Percentiles rank a stretch among this genome's conserved stretches.
Evolutionary conservation across 2,113 vertebrate species (phyloP).

Genomic region (Phalacrocorax pelagicus): DNA sequence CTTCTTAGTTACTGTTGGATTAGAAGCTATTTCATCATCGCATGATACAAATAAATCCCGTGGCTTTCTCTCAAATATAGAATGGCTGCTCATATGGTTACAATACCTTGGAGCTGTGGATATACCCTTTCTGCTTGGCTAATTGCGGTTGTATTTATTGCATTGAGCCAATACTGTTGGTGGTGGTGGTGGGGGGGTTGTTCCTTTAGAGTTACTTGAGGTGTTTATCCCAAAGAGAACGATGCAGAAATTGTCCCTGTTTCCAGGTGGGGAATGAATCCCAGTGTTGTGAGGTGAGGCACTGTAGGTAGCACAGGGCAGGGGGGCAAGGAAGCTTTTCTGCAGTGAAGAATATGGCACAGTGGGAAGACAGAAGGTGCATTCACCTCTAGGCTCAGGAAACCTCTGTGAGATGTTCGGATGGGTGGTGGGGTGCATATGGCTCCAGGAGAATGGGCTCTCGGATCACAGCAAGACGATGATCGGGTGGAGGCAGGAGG

Average conservation of each 20-base stretch:
- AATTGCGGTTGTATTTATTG: accelerated
- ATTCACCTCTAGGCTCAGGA: neutral
- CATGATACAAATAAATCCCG: neutral
- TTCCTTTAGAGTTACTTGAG: neutral
- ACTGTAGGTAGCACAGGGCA: accelerated
- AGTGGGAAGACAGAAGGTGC: neutral
- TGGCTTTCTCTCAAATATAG: neutral
- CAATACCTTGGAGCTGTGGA: neutral
- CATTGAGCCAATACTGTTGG: accelerated
- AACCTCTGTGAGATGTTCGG: neutral
- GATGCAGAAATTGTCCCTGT: neutral
- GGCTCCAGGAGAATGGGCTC: neutral
- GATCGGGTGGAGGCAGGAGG: neutral
- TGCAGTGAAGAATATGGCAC: neutral
- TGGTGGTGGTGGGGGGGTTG: neutral
- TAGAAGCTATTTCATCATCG: constrained; percentile 23
- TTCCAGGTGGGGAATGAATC: neutral
- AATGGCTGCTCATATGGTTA: neutral
- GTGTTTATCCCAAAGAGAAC: neutral
- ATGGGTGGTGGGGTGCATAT: accelerated
- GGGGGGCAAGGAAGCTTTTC: neutral
- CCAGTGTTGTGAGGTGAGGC: neutral
- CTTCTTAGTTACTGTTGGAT: constrained; percentile 19
- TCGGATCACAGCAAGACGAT: neutral
- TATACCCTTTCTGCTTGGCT: neutral